Evolutionary conservation across 2,113 vertebrate species (phyloP).

Genomic region (Aleadryas rufinucha): DNA sequence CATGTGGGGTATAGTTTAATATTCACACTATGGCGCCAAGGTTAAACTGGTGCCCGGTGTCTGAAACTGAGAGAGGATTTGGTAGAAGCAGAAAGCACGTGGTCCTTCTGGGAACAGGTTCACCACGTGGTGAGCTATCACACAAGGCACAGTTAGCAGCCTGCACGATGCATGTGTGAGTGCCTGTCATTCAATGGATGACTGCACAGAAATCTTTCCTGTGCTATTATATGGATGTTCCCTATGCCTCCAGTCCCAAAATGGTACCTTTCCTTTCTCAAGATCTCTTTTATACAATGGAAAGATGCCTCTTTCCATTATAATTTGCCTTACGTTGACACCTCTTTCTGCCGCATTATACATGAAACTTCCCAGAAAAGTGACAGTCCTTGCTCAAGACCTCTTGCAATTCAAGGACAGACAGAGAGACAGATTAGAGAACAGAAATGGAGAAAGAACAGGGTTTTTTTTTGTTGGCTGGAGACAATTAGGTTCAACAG

Average conservation of each 20-base stretch:
- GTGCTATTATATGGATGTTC: not conserved
- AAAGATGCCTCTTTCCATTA: not conserved
- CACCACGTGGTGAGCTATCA: fast-evolving
- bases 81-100: not conserved
- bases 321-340: not conserved
- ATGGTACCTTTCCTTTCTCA: not conserved
- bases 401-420: not conserved
- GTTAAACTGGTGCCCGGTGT: not conserved
- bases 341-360: not conserved
- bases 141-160: not conserved
- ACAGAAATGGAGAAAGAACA: not conserved
- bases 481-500: not conserved
- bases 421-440: not conserved
- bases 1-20: not conserved
- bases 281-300: not conserved
- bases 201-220: not conserved
- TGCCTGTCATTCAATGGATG: not conserved
- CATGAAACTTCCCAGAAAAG: not conserved
- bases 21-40: fast-evolving
- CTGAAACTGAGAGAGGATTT: not conserved
- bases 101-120: not conserved
- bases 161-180: not conserved
- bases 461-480: not conserved
- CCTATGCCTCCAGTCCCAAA: not conserved
- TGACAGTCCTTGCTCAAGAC: not conserved